Evolutionary conservation across 2,113 vertebrate species (phyloP).

Genomic region (Platichthys stellatus): DNA sequence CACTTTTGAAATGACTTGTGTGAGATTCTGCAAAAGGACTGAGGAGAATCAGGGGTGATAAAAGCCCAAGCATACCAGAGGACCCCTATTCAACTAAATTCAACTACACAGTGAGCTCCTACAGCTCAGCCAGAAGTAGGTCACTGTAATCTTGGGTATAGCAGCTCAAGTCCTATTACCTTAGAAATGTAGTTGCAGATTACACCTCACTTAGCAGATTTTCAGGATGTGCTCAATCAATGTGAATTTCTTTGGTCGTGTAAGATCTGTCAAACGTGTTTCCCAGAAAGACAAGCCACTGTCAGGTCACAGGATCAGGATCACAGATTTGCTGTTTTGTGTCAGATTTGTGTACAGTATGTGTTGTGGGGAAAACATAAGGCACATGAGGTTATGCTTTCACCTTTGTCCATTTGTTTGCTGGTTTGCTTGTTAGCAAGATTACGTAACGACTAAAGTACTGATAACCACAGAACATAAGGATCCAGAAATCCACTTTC

Average conservation of each 20-base stretch:
- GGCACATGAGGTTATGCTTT: too few species aligned
- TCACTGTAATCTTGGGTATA: conserved; percentile 33
- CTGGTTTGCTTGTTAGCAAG: too few species aligned
- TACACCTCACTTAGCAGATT: neutral
- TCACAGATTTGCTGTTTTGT: neutral
- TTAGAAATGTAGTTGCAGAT: conserved; percentile 27
- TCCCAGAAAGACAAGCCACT: neutral
- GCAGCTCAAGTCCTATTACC: conserved; percentile 35
- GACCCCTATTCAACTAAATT: conserved; percentile 13
- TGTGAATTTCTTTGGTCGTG: neutral
- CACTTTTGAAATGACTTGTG: conserved; percentile 22
- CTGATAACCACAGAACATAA: too few species aligned
- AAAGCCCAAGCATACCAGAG: conserved; percentile 22
- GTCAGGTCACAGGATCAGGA: neutral
- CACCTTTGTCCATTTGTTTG: too few species aligned
- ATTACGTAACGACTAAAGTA: too few species aligned
- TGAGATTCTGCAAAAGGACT: conserved; percentile 12
- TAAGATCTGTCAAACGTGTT: neutral
- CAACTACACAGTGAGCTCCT: conserved; percentile 19
- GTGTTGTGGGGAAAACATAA: neutral
- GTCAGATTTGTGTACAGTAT: neutral
- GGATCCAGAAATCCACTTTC: too few species aligned
- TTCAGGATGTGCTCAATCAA: neutral
- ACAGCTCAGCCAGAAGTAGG: conserved; percentile 48
- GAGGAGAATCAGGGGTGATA: conserved; percentile 31